A percentile compares a stretch with the other conserved stretches of the same genome.
Evolutionary conservation across 2,797 vertebrate species (phyloP).

Genomic region (Zenarchopterus dispar): DNA sequence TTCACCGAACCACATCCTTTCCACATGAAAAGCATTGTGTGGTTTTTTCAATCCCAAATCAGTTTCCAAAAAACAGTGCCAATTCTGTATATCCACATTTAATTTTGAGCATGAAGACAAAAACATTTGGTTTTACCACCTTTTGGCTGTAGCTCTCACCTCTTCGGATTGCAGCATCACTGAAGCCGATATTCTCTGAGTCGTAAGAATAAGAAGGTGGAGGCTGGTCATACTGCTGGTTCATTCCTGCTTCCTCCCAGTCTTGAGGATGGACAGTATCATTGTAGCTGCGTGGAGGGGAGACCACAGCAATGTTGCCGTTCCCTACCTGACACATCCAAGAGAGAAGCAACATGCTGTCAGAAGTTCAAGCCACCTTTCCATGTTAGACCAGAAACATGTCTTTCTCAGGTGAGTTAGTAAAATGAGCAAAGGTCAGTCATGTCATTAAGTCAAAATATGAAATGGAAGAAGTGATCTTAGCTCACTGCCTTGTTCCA

Average conservation of each 20-base stretch:
- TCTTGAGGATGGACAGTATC: slow-evolving; percentile 29
- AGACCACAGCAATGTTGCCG: slow-evolving; percentile 58
- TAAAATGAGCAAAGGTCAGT: slow-evolving; percentile 1
- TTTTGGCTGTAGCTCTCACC: slow-evolving; percentile 58
- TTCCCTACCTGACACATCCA: slow-evolving; percentile 42
- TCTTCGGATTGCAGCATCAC: slow-evolving; percentile 71
- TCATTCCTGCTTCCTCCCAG: not conserved
- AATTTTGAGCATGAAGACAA: slow-evolving; percentile 10
- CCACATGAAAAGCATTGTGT: slow-evolving; percentile 39
- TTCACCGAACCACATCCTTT: slow-evolving; percentile 38
- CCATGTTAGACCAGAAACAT: not conserved
- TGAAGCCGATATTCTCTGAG: slow-evolving; percentile 66
- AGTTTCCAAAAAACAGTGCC: slow-evolving; percentile 47
- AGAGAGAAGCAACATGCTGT: not conserved
- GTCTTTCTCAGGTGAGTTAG: not conserved
- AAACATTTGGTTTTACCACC: not conserved
- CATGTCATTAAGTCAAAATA: slow-evolving; percentile 1
- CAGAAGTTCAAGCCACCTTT: not conserved
- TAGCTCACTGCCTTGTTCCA: not conserved
- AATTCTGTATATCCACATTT: slow-evolving; percentile 28
- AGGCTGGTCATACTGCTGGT: slow-evolving; percentile 7
- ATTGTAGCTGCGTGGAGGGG: slow-evolving; percentile 40
- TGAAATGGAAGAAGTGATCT: not conserved
- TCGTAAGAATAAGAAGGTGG: slow-evolving; percentile 59
- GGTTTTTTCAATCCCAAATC: slow-evolving; percentile 62